A percentile compares a stretch with the other conserved stretches of the same genome.
These are phyloP conservation scores for Chondrosia reniformis DNA, from an alignment of 37 sponge, comb jelly and placozoan genomes.

Conservation along the genomic window DNA sequence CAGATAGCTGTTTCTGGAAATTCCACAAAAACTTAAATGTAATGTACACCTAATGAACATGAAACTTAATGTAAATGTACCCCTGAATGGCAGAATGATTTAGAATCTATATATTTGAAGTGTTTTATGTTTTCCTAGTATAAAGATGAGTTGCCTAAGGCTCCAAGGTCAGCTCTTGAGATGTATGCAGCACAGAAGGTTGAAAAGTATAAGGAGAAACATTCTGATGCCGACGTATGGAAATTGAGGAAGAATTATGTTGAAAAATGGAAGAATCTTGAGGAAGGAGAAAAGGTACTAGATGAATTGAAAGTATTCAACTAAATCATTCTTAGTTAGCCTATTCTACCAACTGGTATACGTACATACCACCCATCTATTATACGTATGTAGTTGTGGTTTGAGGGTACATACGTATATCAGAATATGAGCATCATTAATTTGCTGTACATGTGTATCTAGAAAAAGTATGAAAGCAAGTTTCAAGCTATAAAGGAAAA, in stretches of 20 bases:
- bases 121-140: conserved; percentile 18
- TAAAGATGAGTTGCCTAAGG: conserved; percentile 48
- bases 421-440: not conserved
- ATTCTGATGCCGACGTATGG: conserved; percentile 30
- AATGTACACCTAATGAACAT: not conserved
- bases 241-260: not conserved
- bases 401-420: not conserved
- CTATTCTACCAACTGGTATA: not conserved
- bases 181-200: conserved; percentile 16
- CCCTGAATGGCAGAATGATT: no score
- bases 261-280: conserved; percentile 11
- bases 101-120: not conserved
- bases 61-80: no score
- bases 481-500: not conserved
- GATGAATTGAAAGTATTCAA: no score
- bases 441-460: not conserved
- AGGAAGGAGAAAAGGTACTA: conserved; percentile 4
- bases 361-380: no score
- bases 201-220: conserved; percentile 38
- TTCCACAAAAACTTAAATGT: no score
- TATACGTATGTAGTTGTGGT: no score
- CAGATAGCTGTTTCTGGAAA: no score
- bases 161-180: conserved; percentile 32
- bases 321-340: not conserved
- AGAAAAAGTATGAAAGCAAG: conserved; percentile 16